phyloP scores from a whole-genome alignment of 1,140 invertebrate genomes.

The Drusus annulatus region DNA sequence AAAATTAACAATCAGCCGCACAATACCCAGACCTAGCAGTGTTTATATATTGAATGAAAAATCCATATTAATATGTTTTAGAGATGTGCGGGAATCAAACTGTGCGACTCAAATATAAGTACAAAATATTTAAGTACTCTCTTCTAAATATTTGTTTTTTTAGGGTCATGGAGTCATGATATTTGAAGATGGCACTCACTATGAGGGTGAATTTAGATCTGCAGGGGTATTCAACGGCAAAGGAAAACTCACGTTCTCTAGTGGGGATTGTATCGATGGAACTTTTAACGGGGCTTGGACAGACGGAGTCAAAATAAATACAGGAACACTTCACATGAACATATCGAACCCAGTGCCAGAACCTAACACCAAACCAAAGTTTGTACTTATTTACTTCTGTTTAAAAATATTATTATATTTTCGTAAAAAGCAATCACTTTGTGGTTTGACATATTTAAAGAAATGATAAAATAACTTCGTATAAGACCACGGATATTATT shows the following conservation, averaged over 20 bases:
- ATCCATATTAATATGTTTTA: no score
- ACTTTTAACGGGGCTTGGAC: conserved; percentile 83
- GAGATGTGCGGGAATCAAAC: no score
- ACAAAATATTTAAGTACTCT: no score
- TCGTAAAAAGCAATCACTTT: no score
- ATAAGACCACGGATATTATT: no score
- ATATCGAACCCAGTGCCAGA: conserved; percentile 71
- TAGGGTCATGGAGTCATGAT: conserved; percentile 89
- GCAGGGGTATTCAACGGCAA: conserved; percentile 85
- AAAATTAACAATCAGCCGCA: no score
- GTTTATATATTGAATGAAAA: no score
- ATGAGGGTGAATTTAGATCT: conserved; percentile 88
- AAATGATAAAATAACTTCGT: no score
- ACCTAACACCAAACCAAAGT: conserved; percentile 75
- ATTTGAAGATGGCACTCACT: conserved; percentile 90
- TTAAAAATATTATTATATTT: not conserved
- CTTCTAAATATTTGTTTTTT: not conserved
- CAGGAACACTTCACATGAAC: conserved; percentile 81
- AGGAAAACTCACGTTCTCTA: conserved; percentile 83
- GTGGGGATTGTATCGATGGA: conserved; percentile 83
- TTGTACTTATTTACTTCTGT: conserved; percentile 60
- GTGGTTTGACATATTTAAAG: no score
- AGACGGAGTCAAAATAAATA: conserved; percentile 85
- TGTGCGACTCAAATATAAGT: no score
- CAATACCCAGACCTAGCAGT: no score